phyloP scores from a whole-genome alignment of 2,888 invertebrate species.

The Dolichopus griseipennis region DNA sequence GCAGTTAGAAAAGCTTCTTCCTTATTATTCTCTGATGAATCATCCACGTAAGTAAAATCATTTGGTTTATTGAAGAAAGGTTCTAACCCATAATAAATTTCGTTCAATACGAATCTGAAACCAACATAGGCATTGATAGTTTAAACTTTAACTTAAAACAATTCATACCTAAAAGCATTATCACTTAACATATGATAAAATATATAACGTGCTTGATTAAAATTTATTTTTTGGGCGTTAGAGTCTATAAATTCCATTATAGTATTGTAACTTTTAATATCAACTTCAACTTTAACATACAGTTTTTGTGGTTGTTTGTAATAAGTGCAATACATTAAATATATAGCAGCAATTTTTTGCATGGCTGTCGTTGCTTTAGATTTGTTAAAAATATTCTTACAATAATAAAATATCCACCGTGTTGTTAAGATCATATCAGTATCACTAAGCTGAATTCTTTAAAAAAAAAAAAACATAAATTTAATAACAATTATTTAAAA shows the following conservation, averaged over 20 bases:
- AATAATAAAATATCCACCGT: slow-evolving; percentile 13
- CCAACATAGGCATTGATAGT: not conserved
- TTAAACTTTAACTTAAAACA: not conserved
- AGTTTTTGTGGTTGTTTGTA: slow-evolving; percentile 22
- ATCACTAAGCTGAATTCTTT: slow-evolving; percentile 12
- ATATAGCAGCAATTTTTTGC: slow-evolving; percentile 19
- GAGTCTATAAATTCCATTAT: slow-evolving; percentile 18
- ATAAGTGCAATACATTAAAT: slow-evolving; percentile 21
- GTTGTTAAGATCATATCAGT: slow-evolving; percentile 19
- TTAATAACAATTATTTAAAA: not conserved
- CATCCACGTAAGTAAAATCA: not conserved
- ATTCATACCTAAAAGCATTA: slow-evolving; percentile 19
- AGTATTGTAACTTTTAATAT: slow-evolving; percentile 17
- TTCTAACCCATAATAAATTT: slow-evolving; percentile 17
- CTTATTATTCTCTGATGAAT: not conserved
- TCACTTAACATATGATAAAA: slow-evolving; percentile 20
- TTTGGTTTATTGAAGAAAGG: slow-evolving; percentile 8
- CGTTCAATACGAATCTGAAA: slow-evolving; percentile 16
- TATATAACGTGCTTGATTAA: slow-evolving; percentile 18
- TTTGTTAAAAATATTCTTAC: slow-evolving; percentile 14
- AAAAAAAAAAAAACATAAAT: not conserved
- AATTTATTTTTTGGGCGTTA: slow-evolving; percentile 11
- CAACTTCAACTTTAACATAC: slow-evolving; percentile 20
- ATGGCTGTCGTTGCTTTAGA: not conserved
- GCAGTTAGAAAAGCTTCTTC: slow-evolving; percentile 4